Percentiles rank a stretch among this genome's conserved stretches.
Conservation (phyloP, 2,113 vertebrate genomes). For the Bostrychus sinensis region DNA sequence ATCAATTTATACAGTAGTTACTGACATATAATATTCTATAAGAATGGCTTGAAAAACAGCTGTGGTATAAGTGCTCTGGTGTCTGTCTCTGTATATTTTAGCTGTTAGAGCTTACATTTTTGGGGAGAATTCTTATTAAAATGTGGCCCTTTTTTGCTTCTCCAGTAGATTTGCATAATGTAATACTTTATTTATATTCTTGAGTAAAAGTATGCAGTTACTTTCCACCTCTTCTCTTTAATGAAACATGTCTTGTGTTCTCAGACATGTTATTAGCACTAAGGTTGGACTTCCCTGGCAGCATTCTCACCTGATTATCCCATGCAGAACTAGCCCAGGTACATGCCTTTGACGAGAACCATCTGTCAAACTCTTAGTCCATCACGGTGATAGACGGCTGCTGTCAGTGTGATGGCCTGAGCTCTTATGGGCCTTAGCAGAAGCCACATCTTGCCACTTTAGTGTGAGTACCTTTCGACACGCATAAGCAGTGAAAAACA, state of each 20-base stretch:
- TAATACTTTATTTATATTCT: conserved; percentile 25
- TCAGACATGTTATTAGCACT: conserved; percentile 44
- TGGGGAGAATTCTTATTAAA: no score
- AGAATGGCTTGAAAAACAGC: no score
- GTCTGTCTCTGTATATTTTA: no score
- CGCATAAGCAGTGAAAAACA: neutral
- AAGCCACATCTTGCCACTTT: conserved; percentile 40
- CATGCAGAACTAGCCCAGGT: conserved; percentile 53
- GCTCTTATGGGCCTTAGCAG: conserved; percentile 53
- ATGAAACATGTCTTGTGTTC: conserved; percentile 43
- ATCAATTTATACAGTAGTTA: no score
- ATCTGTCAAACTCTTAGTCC: conserved; percentile 59
- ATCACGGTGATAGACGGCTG: conserved; percentile 52
- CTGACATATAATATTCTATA: no score
- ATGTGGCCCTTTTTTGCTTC: no score
- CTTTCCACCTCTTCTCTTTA: conserved; percentile 17
- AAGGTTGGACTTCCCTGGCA: conserved; percentile 55
- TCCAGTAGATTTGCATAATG: no score
- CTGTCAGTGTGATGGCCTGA: conserved; percentile 60
- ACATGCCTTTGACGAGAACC: conserved; percentile 39
- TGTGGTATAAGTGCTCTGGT: no score
- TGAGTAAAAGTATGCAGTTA: neutral
- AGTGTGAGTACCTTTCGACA: conserved; percentile 12
- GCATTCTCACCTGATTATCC: conserved; percentile 44
- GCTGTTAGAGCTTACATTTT: no score